Conservation (phyloP, 2,888 invertebrate genomes). For the Synanthedon andrenaeformis region DNA sequence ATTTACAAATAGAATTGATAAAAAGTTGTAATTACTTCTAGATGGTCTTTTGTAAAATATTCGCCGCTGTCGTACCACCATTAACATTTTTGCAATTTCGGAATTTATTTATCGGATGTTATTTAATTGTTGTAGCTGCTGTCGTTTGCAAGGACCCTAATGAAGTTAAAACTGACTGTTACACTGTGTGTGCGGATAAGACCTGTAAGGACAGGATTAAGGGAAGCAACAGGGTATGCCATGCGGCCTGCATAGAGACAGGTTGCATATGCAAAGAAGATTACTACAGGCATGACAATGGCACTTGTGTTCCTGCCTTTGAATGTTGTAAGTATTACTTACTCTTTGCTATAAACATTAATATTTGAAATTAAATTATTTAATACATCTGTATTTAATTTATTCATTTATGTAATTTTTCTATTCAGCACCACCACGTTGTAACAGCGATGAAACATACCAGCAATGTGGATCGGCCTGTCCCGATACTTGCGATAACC, state of each 20-base stretch:
- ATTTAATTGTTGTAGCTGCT: not conserved
- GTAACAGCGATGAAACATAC: not conserved
- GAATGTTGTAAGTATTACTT: slow-evolving; percentile 1
- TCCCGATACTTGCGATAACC: slow-evolving; percentile 4
- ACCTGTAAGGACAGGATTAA: slow-evolving; percentile 5
- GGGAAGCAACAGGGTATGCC: slow-evolving; percentile 2
- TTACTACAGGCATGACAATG: not conserved
- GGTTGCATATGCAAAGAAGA: not conserved
- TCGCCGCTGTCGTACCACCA: too few relatives aligned
- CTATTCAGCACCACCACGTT: slow-evolving; percentile 1
- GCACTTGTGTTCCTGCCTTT: not conserved
- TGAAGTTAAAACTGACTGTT: slow-evolving; percentile 5
- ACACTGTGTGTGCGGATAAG: slow-evolving; percentile 2
- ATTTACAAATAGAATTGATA: too few relatives aligned
- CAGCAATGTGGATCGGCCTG: slow-evolving; percentile 4
- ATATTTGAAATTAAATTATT: too few relatives aligned
- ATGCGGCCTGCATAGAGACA: slow-evolving; percentile 2
- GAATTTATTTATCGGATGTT: not conserved
- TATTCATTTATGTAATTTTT: too few relatives aligned
- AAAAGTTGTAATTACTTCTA: too few relatives aligned
- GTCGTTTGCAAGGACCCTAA: slow-evolving; percentile 2
- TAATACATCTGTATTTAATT: too few relatives aligned
- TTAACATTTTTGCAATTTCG: too few relatives aligned
- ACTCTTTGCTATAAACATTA: too few relatives aligned
- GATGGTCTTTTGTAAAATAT: too few relatives aligned